Base-by-base conservation (phyloP, 92 coral and sea anemone species). In the Blastomussa wellsi region DNA sequence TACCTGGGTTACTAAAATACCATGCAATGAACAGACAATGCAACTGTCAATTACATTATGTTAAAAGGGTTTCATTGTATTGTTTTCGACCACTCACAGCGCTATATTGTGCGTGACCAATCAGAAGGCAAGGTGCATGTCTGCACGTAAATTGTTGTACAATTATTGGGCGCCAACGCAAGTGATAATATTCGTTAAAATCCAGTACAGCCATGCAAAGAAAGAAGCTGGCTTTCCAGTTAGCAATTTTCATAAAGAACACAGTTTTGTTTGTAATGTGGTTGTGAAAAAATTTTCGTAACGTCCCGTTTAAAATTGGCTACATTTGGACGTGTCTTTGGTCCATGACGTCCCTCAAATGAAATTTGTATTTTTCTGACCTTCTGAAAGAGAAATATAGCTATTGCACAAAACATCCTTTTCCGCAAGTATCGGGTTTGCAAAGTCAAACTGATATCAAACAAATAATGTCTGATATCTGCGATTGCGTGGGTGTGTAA, bases 41-140 rank as follows among this genome's bases (percentile, higher is more conserved):
- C 52, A 72, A 24, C 91, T 90, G 93, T 90, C 93, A 90, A 90
- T 90, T 90, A 90, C 93, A 90, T 87, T 90, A 82, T 87, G 82
- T 86, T 86, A 77, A 85, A 87, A 79, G 77, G 87, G 77, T 89
- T 89, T 86, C 87, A 85, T 89, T 89, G 92, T 89, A 71, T 80
- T 37, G 13, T 28, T 10, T 74, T 83, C 48, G 80, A 75, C 87
- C 87, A 83, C 77, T 66, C 87, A 83, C 73, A 35, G 72, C 81
- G 87, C 55, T 19, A 74, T 20, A 42, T 32, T 42, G 60, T 32
- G 60, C 24, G 24, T 44, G 87, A 42, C 87, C 87, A 83, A 83
- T 83, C 29, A 59, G 64, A 64, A 47, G n/a, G 42, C 80, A 53
- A 9, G 60, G 10, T 83, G 59, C 64, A 10, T 69, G 67, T 70